Evolutionary conservation across 2,797 vertebrate genomes (phyloP), one percentile per base, ranked within the genome.

Genomic region (Hapalemur alaotrensis): DNA sequence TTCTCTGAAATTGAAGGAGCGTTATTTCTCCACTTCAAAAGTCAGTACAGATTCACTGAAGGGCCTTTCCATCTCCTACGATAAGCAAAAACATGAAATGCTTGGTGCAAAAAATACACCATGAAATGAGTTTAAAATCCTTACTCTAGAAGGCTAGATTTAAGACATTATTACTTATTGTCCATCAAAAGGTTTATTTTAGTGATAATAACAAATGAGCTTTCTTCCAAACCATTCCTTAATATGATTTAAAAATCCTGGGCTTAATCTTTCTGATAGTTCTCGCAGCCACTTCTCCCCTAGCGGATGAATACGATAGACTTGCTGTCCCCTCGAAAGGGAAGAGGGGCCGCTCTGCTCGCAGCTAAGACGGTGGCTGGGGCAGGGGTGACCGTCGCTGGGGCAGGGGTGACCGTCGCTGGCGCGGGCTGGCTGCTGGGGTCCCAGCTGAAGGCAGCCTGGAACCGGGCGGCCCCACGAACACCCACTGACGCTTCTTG

Each of bases 1-100:
- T 96, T 96, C 92, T 65, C 73, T 85, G 92, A 93, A 96, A 96
- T 82, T 82, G 92, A 92, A 97, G 91, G 93, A 95, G 90, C 95
- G 96, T 97, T 91, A 95, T 93, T 95, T 67, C 65, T 72, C 76
- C 78, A 97, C 95, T 96, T 97, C 81, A 89, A 30, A 90, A 93
- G 92, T 57, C 97, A 95, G 93, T 32, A 54, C 38, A 20, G 86
- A 92, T 63, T 78, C 63, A 72, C 0, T 61, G 93, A 92, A 96
- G 82, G 95, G 88, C 63, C 84, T 88, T 90, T 83, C 80, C 41
- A 7, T 83, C 86, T 86, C 73, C 69, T 18, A 35, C 0, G 20
- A 20, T 69, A 70, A 89, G 84, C 43, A 50, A 70, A 94, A 94
- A 86, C 57, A 85, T 1, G 70, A 75, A 86, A 43, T 54, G 93